Conservation (phyloP, 2,888 invertebrate genomes). For the Clivina fossor region DNA sequence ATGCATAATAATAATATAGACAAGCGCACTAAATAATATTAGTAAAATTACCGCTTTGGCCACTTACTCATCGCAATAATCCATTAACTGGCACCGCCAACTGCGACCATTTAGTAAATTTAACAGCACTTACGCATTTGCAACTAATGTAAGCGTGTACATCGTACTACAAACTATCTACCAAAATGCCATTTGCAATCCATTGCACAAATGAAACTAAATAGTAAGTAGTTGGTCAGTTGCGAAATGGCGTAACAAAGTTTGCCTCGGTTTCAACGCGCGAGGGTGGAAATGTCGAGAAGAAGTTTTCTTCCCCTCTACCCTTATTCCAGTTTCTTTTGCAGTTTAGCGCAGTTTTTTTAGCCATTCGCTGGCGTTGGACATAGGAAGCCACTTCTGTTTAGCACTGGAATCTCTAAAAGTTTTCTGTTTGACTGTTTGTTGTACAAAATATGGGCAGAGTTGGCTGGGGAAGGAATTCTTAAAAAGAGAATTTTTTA, state of each 20-base stretch:
- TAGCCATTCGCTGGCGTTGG: not conserved
- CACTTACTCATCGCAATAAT: too few relatives aligned
- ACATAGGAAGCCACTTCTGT: slow-evolving; percentile 27
- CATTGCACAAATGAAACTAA: slow-evolving; percentile 26
- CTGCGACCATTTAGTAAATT: slow-evolving; percentile 33
- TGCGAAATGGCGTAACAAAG: too few relatives aligned
- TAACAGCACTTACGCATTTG: slow-evolving; percentile 25
- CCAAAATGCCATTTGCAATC: slow-evolving; percentile 21
- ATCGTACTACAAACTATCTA: not conserved
- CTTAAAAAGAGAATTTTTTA: not conserved
- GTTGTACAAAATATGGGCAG: not conserved
- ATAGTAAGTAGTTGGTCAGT: slow-evolving; percentile 7
- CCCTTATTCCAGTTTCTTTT: too few relatives aligned
- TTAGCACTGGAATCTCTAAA: slow-evolving; percentile 20
- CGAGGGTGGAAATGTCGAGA: too few relatives aligned
- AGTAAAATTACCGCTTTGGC: too few relatives aligned
- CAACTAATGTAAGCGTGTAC: slow-evolving; percentile 11
- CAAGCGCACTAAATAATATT: too few relatives aligned
- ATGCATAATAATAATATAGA: too few relatives aligned
- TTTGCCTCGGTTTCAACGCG: too few relatives aligned
- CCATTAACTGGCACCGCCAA: slow-evolving; percentile 32
- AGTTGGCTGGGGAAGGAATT: too few relatives aligned
- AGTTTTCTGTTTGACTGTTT: too few relatives aligned
- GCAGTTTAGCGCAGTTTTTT: slow-evolving; percentile 13
- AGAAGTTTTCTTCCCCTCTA: too few relatives aligned